Conservation (phyloP, 2,888 invertebrate genomes). For the Yponomeuta evonymella region DNA sequence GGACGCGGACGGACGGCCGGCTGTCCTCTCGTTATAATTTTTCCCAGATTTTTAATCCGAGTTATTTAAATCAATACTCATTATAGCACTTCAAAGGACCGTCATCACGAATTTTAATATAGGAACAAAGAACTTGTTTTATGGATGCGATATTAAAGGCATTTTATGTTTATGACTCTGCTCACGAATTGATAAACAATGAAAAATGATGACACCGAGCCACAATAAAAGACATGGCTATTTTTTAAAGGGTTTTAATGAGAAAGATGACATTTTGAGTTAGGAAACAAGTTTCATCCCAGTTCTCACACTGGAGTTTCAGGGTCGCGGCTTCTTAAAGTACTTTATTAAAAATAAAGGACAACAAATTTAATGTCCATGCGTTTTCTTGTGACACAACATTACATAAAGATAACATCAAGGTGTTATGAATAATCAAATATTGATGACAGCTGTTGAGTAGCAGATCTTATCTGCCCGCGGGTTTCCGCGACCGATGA, state of each 20-base stretch:
- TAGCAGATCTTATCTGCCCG: slow-evolving; percentile 22
- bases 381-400: slow-evolving; percentile 30
- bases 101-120: slow-evolving; percentile 64
- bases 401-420: slow-evolving; percentile 35
- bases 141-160: slow-evolving; percentile 67
- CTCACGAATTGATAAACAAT: slow-evolving; percentile 53
- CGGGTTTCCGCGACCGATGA: slow-evolving; percentile 14
- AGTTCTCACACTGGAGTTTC: background rate
- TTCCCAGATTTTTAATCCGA: slow-evolving; percentile 71
- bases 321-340: background rate
- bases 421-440: slow-evolving; percentile 32
- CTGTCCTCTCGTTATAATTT: slow-evolving; percentile 66
- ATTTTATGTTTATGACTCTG: slow-evolving; percentile 65
- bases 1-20: slow-evolving; percentile 43
- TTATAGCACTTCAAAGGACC: slow-evolving; percentile 71
- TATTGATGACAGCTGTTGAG: slow-evolving; percentile 20
- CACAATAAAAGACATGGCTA: slow-evolving; percentile 29
- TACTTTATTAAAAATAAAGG: no score
- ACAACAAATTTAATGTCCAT: no score
- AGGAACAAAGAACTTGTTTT: slow-evolving; percentile 69
- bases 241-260: slow-evolving; percentile 14
- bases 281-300: background rate
- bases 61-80: slow-evolving; percentile 75
- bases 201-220: slow-evolving; percentile 48
- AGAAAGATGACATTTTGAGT: slow-evolving; percentile 11